A percentile compares a stretch with the other conserved stretches of the same genome.
phyloP scores from a whole-genome alignment of 53 echinoderm and acorn worm species.

The Antedon mediterranea region DNA sequence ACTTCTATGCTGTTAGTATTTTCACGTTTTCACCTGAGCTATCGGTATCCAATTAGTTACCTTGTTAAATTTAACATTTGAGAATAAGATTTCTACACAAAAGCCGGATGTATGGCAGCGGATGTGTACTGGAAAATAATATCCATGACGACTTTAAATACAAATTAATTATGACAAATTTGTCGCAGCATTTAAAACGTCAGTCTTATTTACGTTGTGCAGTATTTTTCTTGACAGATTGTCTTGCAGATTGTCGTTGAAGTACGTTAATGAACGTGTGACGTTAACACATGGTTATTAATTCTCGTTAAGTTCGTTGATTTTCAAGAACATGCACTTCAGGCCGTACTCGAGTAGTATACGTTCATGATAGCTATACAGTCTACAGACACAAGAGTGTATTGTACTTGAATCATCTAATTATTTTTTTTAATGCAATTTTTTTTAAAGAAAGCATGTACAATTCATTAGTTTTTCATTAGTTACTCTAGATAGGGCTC shows the following conservation, averaged over 20 bases:
- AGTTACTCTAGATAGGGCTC: no score
- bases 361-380: neutral
- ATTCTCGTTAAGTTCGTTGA: neutral
- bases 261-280: neutral
- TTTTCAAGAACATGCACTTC: neutral
- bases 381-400: no score
- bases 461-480: no score
- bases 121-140: neutral
- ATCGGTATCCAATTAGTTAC: no score
- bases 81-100: no score
- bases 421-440: no score
- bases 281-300: neutral
- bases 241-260: neutral
- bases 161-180: neutral
- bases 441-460: no score
- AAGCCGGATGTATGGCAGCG: neutral
- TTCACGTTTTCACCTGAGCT: no score
- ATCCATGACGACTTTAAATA: neutral
- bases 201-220: neutral
- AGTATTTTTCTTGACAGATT: neutral
- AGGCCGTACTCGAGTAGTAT: neutral
- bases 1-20: no score
- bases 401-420: no score
- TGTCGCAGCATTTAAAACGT: neutral
- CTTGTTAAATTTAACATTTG: no score